These are phyloP conservation scores for Etheostoma nigrum DNA, from an alignment of 2,797 vertebrate genomes.

Conservation along the genomic window DNA sequence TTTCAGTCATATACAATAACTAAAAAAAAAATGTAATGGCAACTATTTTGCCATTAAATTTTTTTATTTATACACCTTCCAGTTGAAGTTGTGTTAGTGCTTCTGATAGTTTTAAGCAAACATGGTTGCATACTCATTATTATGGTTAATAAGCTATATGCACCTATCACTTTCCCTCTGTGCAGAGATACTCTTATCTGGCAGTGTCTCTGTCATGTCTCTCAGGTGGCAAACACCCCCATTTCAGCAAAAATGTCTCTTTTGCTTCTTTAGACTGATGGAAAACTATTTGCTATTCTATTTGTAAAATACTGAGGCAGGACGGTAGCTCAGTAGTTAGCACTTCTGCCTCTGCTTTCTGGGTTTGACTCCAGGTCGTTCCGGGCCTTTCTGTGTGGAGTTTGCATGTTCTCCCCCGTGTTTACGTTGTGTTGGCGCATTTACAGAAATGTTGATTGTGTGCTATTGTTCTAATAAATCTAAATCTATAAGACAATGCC, in stretches of 20 bases:
- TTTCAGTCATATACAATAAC: neutral
- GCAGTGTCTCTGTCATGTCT: neutral
- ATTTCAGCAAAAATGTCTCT: neutral
- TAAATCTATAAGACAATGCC: neutral
- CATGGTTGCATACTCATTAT: neutral
- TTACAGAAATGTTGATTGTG: too few species aligned
- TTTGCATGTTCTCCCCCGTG: too few species aligned
- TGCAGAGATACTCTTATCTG: neutral
- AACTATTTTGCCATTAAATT: conserved; percentile 35
- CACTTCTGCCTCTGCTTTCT: too few species aligned
- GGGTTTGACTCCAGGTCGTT: too few species aligned
- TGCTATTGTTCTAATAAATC: too few species aligned
- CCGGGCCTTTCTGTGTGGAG: too few species aligned
- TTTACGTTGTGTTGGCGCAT: too few species aligned
- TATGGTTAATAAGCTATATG: neutral
- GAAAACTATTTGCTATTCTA: neutral
- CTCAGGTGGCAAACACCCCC: neutral
- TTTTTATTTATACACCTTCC: conserved; percentile 4
- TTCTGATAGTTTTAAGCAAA: neutral
- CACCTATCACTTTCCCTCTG: neutral
- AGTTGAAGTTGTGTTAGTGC: neutral
- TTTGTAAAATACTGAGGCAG: conserved; percentile 1
- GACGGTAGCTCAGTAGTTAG: too few species aligned
- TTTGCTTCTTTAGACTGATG: neutral
- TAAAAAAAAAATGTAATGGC: neutral